A percentile compares a stretch with the other conserved stretches of the same genome.
These are phyloP conservation scores for Zaprionus inermis DNA, from an alignment of 1,140 invertebrate species.

Conservation along the genomic window DNA sequence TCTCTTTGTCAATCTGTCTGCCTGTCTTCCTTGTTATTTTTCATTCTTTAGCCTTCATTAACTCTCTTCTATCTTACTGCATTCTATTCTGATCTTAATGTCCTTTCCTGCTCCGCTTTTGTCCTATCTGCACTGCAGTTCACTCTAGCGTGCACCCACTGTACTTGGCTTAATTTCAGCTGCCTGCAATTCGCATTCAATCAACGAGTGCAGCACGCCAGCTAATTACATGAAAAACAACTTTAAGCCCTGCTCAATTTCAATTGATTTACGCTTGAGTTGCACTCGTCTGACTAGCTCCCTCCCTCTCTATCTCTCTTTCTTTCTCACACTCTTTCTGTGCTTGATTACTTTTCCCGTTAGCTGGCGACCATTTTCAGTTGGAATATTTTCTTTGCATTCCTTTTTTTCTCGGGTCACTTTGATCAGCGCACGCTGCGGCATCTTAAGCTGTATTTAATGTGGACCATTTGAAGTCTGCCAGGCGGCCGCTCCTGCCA, in stretches of 20 bases:
- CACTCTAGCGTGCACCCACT: background rate
- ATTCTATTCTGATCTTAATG: too few relatives aligned
- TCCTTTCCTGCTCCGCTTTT: too few relatives aligned
- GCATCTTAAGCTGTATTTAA: slow-evolving; percentile 70
- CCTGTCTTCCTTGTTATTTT: too few relatives aligned
- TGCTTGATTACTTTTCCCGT: slow-evolving; percentile 3
- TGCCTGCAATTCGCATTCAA: background rate
- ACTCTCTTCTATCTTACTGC: too few relatives aligned
- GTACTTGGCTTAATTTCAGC: background rate
- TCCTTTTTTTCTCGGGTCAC: slow-evolving; percentile 16
- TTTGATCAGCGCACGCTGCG: slow-evolving; percentile 33
- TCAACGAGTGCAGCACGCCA: background rate
- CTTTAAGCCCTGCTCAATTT: slow-evolving; percentile 8
- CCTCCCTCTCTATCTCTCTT: background rate
- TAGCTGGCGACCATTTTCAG: slow-evolving; percentile 7
- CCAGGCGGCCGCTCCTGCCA: background rate
- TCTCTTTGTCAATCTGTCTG: too few relatives aligned
- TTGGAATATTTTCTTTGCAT: slow-evolving; percentile 9
- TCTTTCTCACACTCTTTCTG: background rate
- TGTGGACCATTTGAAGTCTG: slow-evolving; percentile 34
- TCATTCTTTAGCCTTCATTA: too few relatives aligned
- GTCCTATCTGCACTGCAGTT: fast-evolving
- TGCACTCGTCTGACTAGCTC: background rate
- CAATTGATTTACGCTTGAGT: slow-evolving; percentile 3
- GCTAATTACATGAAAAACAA: slow-evolving; percentile 9